Conservation (phyloP, 2,888 invertebrate genomes). For the Thysanoteuthis rhombus region DNA sequence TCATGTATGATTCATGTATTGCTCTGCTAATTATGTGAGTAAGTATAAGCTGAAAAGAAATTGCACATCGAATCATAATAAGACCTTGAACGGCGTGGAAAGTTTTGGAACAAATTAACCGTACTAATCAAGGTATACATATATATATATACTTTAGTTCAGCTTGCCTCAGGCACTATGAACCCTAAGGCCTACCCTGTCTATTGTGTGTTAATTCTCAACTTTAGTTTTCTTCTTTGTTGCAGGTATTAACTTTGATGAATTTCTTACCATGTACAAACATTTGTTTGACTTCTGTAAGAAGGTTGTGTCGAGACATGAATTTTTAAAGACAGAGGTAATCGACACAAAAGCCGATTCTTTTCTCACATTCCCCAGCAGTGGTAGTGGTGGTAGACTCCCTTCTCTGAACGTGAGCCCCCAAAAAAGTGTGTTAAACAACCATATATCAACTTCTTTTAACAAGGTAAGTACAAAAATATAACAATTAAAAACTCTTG, state of each 20-base stretch:
- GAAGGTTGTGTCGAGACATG: slow-evolving; percentile 59
- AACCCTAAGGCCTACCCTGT: too few species aligned
- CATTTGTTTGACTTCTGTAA: slow-evolving; percentile 63
- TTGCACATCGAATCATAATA: too few species aligned
- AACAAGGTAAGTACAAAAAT: not conserved
- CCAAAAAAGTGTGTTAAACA: not conserved
- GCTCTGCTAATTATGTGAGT: too few species aligned
- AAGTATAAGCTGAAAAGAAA: too few species aligned
- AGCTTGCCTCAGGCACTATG: too few species aligned
- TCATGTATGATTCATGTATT: too few species aligned
- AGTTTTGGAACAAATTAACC: too few species aligned
- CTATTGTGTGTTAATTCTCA: not conserved
- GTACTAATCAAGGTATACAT: too few species aligned
- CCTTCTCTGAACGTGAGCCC: slow-evolving; percentile 35
- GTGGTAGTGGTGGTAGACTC: slow-evolving; percentile 42
- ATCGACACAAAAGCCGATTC: not conserved
- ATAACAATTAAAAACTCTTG: too few species aligned
- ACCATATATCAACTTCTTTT: not conserved
- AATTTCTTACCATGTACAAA: slow-evolving; percentile 65
- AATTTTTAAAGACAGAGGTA: slow-evolving; percentile 41
- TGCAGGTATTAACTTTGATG: slow-evolving; percentile 65
- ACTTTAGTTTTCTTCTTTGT: slow-evolving; percentile 31
- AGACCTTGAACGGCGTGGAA: too few species aligned
- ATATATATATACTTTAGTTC: too few species aligned
- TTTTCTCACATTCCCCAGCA: slow-evolving; percentile 28